phyloP scores from a whole-genome alignment of 1,140 invertebrate genomes.

The Lordiphosa stackelbergi region DNA sequence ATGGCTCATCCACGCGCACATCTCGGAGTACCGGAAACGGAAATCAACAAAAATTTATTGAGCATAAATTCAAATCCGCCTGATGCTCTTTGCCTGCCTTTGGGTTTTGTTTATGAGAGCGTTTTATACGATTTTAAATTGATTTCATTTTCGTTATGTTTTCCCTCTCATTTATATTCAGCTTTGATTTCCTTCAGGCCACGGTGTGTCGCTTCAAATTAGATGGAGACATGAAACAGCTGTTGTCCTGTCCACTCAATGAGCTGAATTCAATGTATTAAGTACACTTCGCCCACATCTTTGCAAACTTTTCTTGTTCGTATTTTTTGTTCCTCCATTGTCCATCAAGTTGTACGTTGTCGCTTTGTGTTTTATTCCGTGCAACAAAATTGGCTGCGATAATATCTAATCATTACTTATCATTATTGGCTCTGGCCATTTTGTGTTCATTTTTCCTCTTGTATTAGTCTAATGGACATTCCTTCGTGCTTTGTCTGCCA shows the following conservation, averaged over 20 bases:
- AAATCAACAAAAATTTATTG: constrained; percentile 76
- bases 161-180: constrained; percentile 39
- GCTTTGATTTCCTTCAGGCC: constrained; percentile 50
- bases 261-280: too few relatives aligned
- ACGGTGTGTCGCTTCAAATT: constrained; percentile 18
- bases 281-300: neutral
- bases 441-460: constrained; percentile 18
- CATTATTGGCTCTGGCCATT: constrained; percentile 61
- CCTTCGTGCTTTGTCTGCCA: constrained; percentile 13
- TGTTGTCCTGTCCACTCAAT: constrained; percentile 5
- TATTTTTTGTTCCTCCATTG: constrained; percentile 24
- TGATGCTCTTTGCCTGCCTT: constrained; percentile 32
- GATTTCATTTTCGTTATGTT: constrained; percentile 60
- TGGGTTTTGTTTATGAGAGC: constrained; percentile 58
- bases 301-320: neutral
- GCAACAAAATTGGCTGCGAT: constrained; percentile 61
- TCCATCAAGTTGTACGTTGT: constrained; percentile 24
- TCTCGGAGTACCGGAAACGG: constrained; percentile 23
- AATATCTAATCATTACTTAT: constrained; percentile 75
- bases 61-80: constrained; percentile 73
- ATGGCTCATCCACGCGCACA: constrained; percentile 44
- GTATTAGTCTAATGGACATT: constrained; percentile 50
- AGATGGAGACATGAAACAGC: constrained; percentile 45
- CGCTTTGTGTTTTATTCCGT: constrained; percentile 37
- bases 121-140: constrained; percentile 73